phyloP scores from a whole-genome alignment of 1,140 invertebrate genomes.

The Temnothorax longispinosus region DNA sequence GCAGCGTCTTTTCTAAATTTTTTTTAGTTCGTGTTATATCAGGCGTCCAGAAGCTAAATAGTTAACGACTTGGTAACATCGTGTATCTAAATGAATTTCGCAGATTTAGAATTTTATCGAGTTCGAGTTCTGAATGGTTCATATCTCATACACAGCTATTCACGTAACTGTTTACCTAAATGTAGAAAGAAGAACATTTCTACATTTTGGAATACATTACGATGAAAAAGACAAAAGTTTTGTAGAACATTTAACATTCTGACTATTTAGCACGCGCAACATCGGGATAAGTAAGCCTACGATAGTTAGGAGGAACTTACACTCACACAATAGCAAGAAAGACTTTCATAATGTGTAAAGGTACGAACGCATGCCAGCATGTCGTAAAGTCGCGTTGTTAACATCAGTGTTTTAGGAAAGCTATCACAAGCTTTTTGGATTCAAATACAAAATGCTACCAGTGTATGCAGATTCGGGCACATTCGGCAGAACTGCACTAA shows the following conservation, averaged over 20 bases:
- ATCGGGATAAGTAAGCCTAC: conserved; percentile 79
- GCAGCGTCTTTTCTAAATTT: not conserved
- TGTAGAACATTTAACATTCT: not conserved
- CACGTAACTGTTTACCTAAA: not conserved
- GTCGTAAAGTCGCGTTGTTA: conserved; percentile 60
- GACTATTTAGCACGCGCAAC: conserved; percentile 53
- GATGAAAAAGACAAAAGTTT: not conserved
- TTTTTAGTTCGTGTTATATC: conserved; percentile 1
- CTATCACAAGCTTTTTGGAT: conserved; percentile 54
- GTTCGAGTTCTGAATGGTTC: not conserved
- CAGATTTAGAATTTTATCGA: not conserved
- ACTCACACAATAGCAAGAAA: conserved; percentile 57
- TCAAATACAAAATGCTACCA: conserved; percentile 84
- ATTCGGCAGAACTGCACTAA: conserved; percentile 87
- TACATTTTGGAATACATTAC: not conserved
- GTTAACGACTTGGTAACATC: not conserved
- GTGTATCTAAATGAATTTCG: not conserved
- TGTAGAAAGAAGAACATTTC: not conserved
- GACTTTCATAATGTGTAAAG: conserved; percentile 42
- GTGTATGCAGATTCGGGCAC: conserved; percentile 87
- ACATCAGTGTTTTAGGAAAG: conserved; percentile 58
- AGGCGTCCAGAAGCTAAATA: conserved; percentile 7
- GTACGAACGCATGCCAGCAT: conserved; percentile 66
- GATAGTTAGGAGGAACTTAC: conserved; percentile 58
- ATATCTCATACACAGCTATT: conserved; percentile 14